Evolutionary conservation across 2,888 invertebrate genomes (phyloP).

Genomic region (Nemotelus pantherinus): DNA sequence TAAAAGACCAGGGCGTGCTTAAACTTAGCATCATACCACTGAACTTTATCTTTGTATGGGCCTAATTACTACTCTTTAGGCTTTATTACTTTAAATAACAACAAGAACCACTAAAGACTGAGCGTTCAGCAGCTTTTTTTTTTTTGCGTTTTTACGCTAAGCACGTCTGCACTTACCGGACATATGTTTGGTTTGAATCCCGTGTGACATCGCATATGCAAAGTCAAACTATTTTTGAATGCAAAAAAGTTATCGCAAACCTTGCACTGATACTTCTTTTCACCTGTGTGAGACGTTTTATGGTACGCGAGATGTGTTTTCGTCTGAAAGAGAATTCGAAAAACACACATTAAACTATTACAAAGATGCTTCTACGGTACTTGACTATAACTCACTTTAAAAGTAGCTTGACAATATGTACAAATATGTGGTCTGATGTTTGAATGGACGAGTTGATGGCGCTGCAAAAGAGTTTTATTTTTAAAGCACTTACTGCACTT

Average conservation of each 20-base stretch:
- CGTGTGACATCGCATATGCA: slow-evolving; percentile 78
- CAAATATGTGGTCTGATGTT: slow-evolving; percentile 73
- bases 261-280: slow-evolving; percentile 76
- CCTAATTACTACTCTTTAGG: too few relatives aligned
- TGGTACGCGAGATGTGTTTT: slow-evolving; percentile 79
- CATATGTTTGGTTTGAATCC: slow-evolving; percentile 60
- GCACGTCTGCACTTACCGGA: slow-evolving; percentile 47
- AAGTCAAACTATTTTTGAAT: slow-evolving; percentile 79
- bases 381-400: slow-evolving; percentile 51
- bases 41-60: too few relatives aligned
- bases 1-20: too few relatives aligned
- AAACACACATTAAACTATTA: not conserved
- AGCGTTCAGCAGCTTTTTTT: too few relatives aligned
- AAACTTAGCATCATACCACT: too few relatives aligned
- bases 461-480: slow-evolving; percentile 76
- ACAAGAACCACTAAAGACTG: too few relatives aligned
- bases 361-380: not conserved
- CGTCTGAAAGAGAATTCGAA: slow-evolving; percentile 67
- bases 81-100: too few relatives aligned
- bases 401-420: slow-evolving; percentile 65
- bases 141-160: too few relatives aligned
- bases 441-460: slow-evolving; percentile 84
- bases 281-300: slow-evolving; percentile 75
- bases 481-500: slow-evolving; percentile 81
- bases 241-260: slow-evolving; percentile 79